phyloP scores from a whole-genome alignment of 2,888 invertebrate genomes.

The Pemphredon lugubris region DNA sequence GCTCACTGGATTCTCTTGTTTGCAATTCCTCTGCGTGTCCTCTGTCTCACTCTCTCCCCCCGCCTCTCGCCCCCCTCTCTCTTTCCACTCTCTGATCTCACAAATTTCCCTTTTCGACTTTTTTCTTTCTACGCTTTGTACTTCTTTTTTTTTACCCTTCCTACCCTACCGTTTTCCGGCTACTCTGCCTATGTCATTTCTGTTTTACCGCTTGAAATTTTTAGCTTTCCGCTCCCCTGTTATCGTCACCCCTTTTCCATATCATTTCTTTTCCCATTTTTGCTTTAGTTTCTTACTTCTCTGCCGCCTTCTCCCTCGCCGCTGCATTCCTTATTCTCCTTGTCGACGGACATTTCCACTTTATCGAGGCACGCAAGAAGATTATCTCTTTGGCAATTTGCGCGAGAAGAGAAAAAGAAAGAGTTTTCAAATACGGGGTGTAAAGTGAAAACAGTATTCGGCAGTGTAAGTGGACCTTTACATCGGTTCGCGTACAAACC shows the following conservation, averaged over 20 bases:
- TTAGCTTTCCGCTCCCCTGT: not conserved
- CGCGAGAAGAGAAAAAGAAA: too few relatives aligned
- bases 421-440: too few relatives aligned
- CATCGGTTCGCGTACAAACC: too few relatives aligned
- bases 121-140: not conserved
- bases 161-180: not conserved
- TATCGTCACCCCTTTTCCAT: not conserved
- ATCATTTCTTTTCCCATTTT: not conserved
- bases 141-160: not conserved
- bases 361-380: too few relatives aligned
- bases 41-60: constrained; percentile 4
- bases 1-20: constrained; percentile 8
- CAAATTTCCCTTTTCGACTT: not conserved
- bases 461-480: too few relatives aligned
- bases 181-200: not conserved
- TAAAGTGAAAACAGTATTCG: too few relatives aligned
- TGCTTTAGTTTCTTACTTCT: not conserved
- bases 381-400: too few relatives aligned
- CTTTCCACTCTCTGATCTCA: not conserved
- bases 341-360: too few relatives aligned
- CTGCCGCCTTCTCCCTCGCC: not conserved
- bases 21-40: not conserved
- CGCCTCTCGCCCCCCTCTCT: constrained; percentile 2
- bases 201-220: not conserved
- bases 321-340: not conserved